Evolutionary conservation across 1,140 invertebrate species (phyloP).

Genomic region (Phthorimaea operculella): DNA sequence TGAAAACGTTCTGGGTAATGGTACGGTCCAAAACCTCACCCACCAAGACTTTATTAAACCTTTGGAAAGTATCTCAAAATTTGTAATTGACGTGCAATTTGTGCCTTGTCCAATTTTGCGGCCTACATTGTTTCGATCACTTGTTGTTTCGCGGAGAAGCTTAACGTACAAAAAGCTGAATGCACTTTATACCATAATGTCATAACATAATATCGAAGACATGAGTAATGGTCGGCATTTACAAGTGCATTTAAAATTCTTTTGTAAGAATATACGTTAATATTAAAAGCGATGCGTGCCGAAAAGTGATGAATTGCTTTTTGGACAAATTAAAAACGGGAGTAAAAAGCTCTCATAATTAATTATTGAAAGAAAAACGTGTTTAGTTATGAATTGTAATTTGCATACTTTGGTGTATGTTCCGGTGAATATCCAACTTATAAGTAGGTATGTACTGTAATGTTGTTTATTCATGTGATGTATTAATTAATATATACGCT

Average conservation of each 20-base stretch:
- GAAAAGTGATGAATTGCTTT: constrained; percentile 31
- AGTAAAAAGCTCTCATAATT: too few species aligned
- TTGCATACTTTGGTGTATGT: too few species aligned
- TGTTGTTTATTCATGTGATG: too few species aligned
- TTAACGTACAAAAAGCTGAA: constrained; percentile 29
- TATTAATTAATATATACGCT: too few species aligned
- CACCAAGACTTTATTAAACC: background rate
- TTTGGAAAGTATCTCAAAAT: constrained; percentile 11
- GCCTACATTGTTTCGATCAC: constrained; percentile 5
- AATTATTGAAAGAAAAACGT: too few species aligned
- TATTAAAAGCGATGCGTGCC: constrained; percentile 25
- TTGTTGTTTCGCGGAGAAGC: constrained; percentile 5
- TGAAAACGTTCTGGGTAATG: background rate
- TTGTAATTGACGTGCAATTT: constrained; percentile 33
- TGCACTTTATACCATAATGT: constrained; percentile 27
- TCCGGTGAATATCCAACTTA: too few species aligned
- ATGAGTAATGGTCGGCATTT: constrained; percentile 46
- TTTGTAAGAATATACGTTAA: constrained; percentile 26
- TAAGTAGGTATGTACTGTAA: too few species aligned
- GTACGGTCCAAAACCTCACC: background rate
- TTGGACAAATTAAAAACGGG: constrained; percentile 26
- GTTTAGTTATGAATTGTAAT: too few species aligned
- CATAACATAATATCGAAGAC: constrained; percentile 38
- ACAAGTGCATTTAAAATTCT: constrained; percentile 40
- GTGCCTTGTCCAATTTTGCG: constrained; percentile 42